Conservation (phyloP, 2,797 vertebrate species). For the Rallus crepitans region DNA sequence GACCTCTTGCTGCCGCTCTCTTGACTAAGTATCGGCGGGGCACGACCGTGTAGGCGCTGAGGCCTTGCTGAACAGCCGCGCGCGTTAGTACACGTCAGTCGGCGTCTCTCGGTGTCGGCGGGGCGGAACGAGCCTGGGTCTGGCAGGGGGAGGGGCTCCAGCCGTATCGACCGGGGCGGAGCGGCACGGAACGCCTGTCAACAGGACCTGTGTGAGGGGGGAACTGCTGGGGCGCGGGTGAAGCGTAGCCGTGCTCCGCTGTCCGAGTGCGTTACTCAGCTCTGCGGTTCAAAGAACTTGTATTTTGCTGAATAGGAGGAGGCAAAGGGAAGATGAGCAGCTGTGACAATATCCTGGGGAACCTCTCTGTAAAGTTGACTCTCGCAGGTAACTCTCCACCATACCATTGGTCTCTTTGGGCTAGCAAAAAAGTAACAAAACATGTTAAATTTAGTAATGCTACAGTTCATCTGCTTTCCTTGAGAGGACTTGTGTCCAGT, state of each 20-base stretch:
- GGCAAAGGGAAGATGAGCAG: fast-evolving
- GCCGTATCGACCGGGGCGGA: background rate
- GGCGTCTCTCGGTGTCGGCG: background rate
- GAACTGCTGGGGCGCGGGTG: fast-evolving
- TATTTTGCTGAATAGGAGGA: fast-evolving
- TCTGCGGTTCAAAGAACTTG: background rate
- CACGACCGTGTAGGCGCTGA: background rate
- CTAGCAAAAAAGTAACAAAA: background rate
- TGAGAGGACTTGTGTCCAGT: background rate
- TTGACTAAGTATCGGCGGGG: too few relatives aligned
- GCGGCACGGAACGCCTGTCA: too few relatives aligned
- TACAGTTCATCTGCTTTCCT: fast-evolving
- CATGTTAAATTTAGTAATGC: background rate
- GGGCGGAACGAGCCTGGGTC: background rate
- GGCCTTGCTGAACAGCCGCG: fast-evolving
- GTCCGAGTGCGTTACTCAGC: fast-evolving
- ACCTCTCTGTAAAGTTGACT: fast-evolving
- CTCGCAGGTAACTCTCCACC: fast-evolving
- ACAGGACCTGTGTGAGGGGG: background rate
- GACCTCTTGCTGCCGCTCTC: too few relatives aligned
- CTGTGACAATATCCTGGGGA: fast-evolving
- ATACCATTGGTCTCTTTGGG: background rate
- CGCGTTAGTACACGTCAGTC: too few relatives aligned
- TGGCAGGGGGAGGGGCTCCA: too few relatives aligned
- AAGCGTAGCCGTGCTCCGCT: background rate